Evolutionary conservation across 2,888 invertebrate species (phyloP).

Genomic region (Eurytoma adleriae): DNA sequence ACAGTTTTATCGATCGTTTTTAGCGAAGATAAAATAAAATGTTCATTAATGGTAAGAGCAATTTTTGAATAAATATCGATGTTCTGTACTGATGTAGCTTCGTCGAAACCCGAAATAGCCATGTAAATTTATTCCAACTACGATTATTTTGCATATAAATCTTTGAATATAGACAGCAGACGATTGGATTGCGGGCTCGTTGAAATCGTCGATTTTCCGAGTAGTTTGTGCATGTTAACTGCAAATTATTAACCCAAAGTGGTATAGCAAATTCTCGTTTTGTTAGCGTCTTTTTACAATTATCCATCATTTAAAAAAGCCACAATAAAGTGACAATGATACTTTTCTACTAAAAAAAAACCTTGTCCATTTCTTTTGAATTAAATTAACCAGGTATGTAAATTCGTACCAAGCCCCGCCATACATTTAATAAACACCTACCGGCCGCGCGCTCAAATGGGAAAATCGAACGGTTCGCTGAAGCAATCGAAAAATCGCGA

Average conservation of each 20-base stretch:
- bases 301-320: too few species aligned
- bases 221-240: too few species aligned
- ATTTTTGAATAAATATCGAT: slow-evolving; percentile 52
- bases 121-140: slow-evolving; percentile 40
- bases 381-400: too few species aligned
- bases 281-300: too few species aligned
- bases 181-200: slow-evolving; percentile 30
- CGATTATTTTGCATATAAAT: slow-evolving; percentile 35
- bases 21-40: slow-evolving; percentile 31
- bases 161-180: not conserved
- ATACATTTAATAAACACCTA: too few species aligned
- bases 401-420: too few species aligned
- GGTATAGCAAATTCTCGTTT: too few species aligned
- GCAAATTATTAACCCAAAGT: too few species aligned
- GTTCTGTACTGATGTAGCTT: slow-evolving; percentile 31
- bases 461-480: slow-evolving; percentile 37
- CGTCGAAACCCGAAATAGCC: slow-evolving; percentile 11
- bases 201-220: slow-evolving; percentile 41
- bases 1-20: slow-evolving; percentile 1
- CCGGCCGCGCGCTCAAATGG: not conserved
- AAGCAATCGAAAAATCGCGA: too few species aligned
- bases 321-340: too few species aligned
- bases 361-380: too few species aligned
- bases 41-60: slow-evolving; percentile 45
- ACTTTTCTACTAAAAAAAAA: too few species aligned